Evolutionary conservation across 2,113 vertebrate species (phyloP).

Genomic region (Asarcornis scutulata): DNA sequence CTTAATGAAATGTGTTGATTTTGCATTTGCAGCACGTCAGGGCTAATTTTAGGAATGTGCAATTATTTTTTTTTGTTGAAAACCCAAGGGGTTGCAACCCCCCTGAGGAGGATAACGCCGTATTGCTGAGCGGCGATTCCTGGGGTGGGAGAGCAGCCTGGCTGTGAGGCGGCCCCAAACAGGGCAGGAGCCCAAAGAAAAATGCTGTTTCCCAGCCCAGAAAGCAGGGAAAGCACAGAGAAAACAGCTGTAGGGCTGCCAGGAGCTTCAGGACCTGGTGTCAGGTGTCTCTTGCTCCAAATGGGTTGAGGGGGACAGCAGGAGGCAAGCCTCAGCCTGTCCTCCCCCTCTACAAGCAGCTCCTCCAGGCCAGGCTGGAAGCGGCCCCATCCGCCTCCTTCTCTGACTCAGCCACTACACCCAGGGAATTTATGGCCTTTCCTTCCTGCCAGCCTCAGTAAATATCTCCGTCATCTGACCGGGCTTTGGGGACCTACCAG

Average conservation of each 20-base stretch:
- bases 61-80: not conserved
- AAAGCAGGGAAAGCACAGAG: not conserved
- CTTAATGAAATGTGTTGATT: not conserved
- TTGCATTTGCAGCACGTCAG: not conserved
- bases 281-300: not conserved
- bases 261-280: not conserved
- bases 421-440: constrained; percentile 66
- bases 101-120: not conserved
- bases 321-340: not conserved
- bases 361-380: not conserved
- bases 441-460: constrained; percentile 61
- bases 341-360: not conserved
- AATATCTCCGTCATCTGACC: constrained; percentile 51
- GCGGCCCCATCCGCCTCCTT: not conserved
- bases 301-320: not conserved
- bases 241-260: fast-evolving
- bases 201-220: not conserved
- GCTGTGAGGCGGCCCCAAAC: not conserved
- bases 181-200: constrained; percentile 10
- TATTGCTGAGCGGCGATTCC: not conserved
- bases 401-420: constrained; percentile 55
- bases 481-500: constrained; percentile 1
- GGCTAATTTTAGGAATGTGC: not conserved
- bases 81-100: not conserved
- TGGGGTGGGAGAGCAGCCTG: not conserved